Evolutionary conservation across 2,888 invertebrate genomes (phyloP), one percentile per base, ranked within the genome.

Genomic region (Beris morrisii): DNA sequence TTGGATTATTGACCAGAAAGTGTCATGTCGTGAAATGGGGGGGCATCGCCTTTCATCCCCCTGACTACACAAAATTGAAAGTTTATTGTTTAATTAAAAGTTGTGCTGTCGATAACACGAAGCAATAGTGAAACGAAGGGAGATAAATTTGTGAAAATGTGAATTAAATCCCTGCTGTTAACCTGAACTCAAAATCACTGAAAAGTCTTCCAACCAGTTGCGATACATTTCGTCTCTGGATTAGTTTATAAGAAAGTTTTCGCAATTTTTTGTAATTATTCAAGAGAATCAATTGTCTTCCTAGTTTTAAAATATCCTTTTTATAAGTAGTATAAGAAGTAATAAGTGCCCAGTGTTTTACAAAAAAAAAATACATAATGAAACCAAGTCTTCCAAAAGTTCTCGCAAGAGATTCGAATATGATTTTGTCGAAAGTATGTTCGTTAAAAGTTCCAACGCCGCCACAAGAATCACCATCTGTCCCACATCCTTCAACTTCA

Each of bases 191-290:
- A 82, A 82, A 83, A 82, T 82, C 82, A 78, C 79, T 77, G 74
- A 78, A 75, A 82, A 79, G 83, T 83, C 83, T 84, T 83, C 83
- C 83, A 82, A 72, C 30, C 53, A 65, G 32, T 54, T 55, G 55
- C 13, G 30, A 44, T 43, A 48, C 28, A 44, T 44, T 56, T 44
- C 38, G 58, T 30, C 32, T 55, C 63, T 69, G 55, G 43, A 64
- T 46, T 52, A 67, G 58, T 67, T 59, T 56, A 15, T 56, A 56
- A 56, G 38, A 31, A 15, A 56, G 38, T 32, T 55, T 9, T 43
- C 30, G 15, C 4, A 57, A 13, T 43, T 44, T 44, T 57, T 11
- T 11, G 12, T 4, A 12, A 45, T 45, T 46, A 13, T 38, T 11
- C 11, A 30, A 46, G 32, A 11, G n/a, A 64, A 59, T 64, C 58